Base-by-base conservation (phyloP, 2,113 vertebrate genomes). In the Aleadryas rufinucha region DNA sequence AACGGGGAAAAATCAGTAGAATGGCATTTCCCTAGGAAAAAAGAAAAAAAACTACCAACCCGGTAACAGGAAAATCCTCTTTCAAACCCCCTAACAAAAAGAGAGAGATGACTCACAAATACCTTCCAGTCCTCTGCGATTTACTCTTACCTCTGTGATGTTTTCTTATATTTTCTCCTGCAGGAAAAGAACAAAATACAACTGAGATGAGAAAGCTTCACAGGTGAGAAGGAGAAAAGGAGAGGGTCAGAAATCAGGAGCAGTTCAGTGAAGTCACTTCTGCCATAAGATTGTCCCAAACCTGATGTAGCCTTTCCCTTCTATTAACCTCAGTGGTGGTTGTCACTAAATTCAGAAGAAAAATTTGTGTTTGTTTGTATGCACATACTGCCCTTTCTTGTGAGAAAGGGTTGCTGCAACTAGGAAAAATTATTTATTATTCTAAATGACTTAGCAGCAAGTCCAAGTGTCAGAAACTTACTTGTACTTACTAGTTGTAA, bases 121-220 rank as follows among this genome's bases (percentile, higher is more conserved):
- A 78, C 90, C 69, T 93, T 91, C 44, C 64, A 84, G 71, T 94
- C 92, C 39, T 95, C 88, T 93, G 92, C 1, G 70, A 94, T 84
- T 94, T 39, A 82, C 57, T 97, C 99, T 99, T 99, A 99, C 99
- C 99, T 99, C 98, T 99, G 99, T 84, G 99, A 99, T 21, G 99
- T 99, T 99, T 99, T 99, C 99, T 99, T 99, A 97, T 99, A 99
- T 98, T 99, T 99, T 98, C 99, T 99, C 99, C 99, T 99, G 98
- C 92, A 97, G 97, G 96, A 97, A 98, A 98, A 98, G 84, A 98
- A 98, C 96, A 96, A 98, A 97, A 98, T 54, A 97, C 57, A 87
- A 63, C 88, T 97, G 94, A 97, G 97, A 91, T 93, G 72, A 77
- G 71, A 71, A 97, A 20, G 20, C 6, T 89, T 76, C 39, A 47